Percentiles rank a stretch among this genome's conserved stretches.
Evolutionary conservation across 1,140 invertebrate genomes (phyloP).

Genomic region (Leptestheria dahalacensis): DNA sequence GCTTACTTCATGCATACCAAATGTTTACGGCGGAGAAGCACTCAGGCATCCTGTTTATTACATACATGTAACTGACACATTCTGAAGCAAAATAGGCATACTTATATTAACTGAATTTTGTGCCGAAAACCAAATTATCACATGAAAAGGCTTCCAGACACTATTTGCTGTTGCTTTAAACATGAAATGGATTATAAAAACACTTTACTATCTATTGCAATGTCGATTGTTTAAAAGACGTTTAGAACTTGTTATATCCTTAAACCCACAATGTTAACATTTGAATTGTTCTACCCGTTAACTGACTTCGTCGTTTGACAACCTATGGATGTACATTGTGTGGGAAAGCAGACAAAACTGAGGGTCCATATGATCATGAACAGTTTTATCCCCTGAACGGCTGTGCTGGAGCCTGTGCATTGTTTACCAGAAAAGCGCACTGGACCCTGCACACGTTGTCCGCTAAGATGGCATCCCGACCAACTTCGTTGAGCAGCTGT

Average conservation of each 20-base stretch:
- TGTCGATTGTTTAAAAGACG: background rate
- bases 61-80: no score
- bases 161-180: background rate
- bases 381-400: background rate
- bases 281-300: background rate
- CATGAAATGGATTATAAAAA: background rate
- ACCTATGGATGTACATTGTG: background rate
- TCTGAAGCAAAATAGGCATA: no score
- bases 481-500: conserved; percentile 60
- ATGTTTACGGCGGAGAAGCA: no score
- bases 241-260: background rate
- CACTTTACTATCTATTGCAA: background rate
- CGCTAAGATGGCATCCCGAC: conserved; percentile 57
- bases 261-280: background rate
- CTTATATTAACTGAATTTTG: background rate
- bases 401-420: conserved; percentile 12
- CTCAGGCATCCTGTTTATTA: no score
- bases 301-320: background rate
- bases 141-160: background rate
- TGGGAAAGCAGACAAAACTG: background rate
- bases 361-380: background rate
- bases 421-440: conserved; percentile 48
- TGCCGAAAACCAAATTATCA: background rate
- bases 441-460: conserved; percentile 82
- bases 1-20: no score